These are phyloP conservation scores for Gerosis bhagava DNA, from an alignment of 2,888 invertebrate species.

Conservation along the genomic window DNA sequence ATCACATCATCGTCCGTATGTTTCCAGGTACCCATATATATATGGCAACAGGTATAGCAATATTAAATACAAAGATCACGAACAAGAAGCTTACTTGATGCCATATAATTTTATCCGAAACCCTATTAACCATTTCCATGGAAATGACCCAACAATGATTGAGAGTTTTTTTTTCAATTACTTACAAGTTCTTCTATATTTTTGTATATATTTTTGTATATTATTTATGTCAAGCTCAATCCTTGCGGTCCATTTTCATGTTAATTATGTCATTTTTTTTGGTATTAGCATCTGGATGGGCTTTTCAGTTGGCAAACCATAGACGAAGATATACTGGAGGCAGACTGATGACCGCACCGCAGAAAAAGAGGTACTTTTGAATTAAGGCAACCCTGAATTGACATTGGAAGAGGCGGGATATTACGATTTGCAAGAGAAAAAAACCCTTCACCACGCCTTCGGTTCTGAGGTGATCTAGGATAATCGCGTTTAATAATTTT, in stretches of 20 bases:
- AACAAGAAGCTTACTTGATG: not conserved
- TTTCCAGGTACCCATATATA: slow-evolving; percentile 75
- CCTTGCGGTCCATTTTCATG: slow-evolving; percentile 38
- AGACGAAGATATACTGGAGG: slow-evolving; percentile 53
- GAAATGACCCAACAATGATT: slow-evolving; percentile 48
- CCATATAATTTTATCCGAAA: slow-evolving; percentile 27
- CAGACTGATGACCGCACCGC: slow-evolving; percentile 30
- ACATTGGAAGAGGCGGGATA: slow-evolving; percentile 43
- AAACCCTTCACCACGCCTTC: slow-evolving; percentile 38
- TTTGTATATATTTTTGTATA: not conserved
- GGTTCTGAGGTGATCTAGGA: slow-evolving; percentile 76
- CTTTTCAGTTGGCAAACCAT: slow-evolving; percentile 75
- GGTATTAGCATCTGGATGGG: slow-evolving; percentile 75
- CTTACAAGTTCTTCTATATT: not conserved
- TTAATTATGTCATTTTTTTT: slow-evolving; percentile 45
- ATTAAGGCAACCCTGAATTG: slow-evolving; percentile 46
- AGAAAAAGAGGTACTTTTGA: slow-evolving; percentile 74
- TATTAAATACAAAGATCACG: not conserved
- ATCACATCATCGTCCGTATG: slow-evolving; percentile 70
- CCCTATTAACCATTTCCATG: slow-evolving; percentile 49
- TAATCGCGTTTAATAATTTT: slow-evolving; percentile 61
- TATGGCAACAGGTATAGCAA: slow-evolving; percentile 58
- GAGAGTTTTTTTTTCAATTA: too few species aligned
- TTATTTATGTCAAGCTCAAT: slow-evolving; percentile 9
- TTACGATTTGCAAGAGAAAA: too few species aligned